A percentile compares a stretch with the other conserved stretches of the same genome.
Evolutionary conservation across 1,140 invertebrate species (phyloP).

Genomic region (Zaprionus camerounensis): DNA sequence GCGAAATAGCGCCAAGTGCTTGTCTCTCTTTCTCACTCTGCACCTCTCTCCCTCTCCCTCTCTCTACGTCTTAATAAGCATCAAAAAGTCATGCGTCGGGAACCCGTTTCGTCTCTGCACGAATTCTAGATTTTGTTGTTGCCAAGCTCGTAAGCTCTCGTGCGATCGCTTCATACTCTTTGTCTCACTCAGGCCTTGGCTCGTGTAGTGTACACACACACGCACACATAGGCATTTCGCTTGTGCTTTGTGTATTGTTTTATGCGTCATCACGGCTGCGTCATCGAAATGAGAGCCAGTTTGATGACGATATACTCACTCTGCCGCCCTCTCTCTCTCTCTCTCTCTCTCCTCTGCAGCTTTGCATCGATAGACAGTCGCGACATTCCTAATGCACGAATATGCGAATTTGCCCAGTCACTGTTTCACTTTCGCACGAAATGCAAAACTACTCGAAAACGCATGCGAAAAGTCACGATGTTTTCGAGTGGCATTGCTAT

Average conservation of each 20-base stretch:
- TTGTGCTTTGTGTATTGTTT: constrained; percentile 4
- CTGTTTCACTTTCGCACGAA: constrained; percentile 41
- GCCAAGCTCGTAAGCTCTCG: constrained; percentile 57
- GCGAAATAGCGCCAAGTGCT: constrained; percentile 44
- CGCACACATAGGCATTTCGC: constrained; percentile 11
- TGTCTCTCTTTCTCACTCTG: constrained; percentile 32
- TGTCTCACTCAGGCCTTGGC: constrained; percentile 29
- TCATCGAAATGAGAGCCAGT: constrained; percentile 41
- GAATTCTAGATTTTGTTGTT: constrained; percentile 61
- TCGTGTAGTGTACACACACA: constrained; percentile 8
- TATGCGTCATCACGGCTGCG: constrained; percentile 54
- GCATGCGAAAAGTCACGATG: constrained; percentile 16
- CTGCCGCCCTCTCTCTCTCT: neutral
- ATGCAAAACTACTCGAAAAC: constrained; percentile 28
- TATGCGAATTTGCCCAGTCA: constrained; percentile 34
- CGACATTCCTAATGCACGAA: constrained; percentile 39
- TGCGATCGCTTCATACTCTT: constrained; percentile 22
- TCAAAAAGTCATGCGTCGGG: constrained; percentile 26
- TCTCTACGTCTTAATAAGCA: constrained; percentile 21
- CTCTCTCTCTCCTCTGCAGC: constrained; percentile 3
- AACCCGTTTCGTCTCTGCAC: constrained; percentile 45
- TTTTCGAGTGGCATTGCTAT: constrained; percentile 12
- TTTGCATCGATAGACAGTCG: constrained; percentile 28
- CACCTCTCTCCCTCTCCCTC: constrained; percentile 26
- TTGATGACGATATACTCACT: constrained; percentile 32